Conservation (phyloP, 1,140 invertebrate genomes). For the Leptoteleia sp. region DNA sequence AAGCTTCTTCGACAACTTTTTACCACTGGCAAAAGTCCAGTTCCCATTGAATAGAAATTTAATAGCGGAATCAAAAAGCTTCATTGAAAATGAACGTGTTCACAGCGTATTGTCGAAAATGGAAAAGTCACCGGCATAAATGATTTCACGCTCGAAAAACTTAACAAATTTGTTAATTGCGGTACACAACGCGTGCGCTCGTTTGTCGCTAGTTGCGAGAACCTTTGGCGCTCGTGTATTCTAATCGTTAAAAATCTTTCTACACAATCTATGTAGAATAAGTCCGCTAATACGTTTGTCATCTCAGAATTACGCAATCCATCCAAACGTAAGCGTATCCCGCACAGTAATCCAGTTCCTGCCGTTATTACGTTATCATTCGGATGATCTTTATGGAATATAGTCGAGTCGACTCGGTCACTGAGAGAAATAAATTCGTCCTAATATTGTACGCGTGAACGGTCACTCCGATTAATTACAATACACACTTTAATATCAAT, state of each 20-base stretch:
- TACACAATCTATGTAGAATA: constrained; percentile 56
- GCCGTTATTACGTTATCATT: constrained; percentile 19
- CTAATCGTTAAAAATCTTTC: constrained; percentile 52
- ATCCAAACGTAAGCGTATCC: constrained; percentile 38
- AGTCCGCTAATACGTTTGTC: constrained; percentile 50
- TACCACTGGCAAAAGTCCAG: constrained; percentile 56
- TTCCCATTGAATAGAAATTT: constrained; percentile 49
- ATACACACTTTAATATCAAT: constrained; percentile 13
- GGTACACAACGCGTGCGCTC: constrained; percentile 6
- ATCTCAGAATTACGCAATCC: constrained; percentile 33
- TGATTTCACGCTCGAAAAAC: constrained; percentile 57
- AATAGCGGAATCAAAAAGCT: constrained; percentile 50
- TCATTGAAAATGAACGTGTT: constrained; percentile 47
- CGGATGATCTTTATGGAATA: constrained; percentile 17
- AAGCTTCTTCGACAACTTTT: constrained; percentile 62
- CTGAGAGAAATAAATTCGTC: constrained; percentile 48
- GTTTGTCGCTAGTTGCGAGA: constrained; percentile 29
- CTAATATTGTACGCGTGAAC: constrained; percentile 26
- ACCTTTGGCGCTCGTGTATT: constrained; percentile 51
- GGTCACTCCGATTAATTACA: constrained; percentile 1
- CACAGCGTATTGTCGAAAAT: constrained; percentile 49
- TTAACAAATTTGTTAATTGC: constrained; percentile 58
- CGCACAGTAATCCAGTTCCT: constrained; percentile 23
- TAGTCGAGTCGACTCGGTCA: constrained; percentile 22
- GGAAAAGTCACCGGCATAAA: constrained; percentile 49